Evolutionary conservation across 2,888 invertebrate species (phyloP), one percentile per base, ranked within the genome.

Genomic region (Morpho helenor): DNA sequence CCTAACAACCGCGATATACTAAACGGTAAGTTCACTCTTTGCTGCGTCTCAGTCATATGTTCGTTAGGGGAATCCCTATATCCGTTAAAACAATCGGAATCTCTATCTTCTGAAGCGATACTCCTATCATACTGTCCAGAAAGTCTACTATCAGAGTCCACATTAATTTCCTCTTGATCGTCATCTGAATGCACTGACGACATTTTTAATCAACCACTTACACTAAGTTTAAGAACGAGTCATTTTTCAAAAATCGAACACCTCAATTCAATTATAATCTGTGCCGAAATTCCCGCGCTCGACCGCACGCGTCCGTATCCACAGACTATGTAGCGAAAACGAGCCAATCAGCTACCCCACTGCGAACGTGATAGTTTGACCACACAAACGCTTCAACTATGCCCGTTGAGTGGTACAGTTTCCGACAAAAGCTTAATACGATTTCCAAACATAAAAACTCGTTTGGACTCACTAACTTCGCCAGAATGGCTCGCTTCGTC

Each of bases 1-100:
- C 95, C 95, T 74, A 95, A 86, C 72, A 96, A 91, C 73, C 96
- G 93, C 43, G 95, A 96, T 92, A 96, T 96, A 83, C 96, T 96
- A 87, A 96, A 96, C 59, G 96, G 95, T 68, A 96, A 75, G 47
- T 92, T 92, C 49, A 92, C 92, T 72, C 91, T 91, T 63, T 79
- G 92, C 71, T 82, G 92, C 16, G 88, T 90, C 69, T 75, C 90
- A 61, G 79, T 91, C 79, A 89, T 88, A 61, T 92, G 92, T n/a
- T 81, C 87, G 65, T 81, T 86, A 0, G 91, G 89, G 1, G 90
- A 89, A 75, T 92, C 86, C 41, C 75, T 85, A 62, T 87, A 89
- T 68, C 87, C 79, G 59, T 90, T 84, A 68, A 83, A 90, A 68
- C 92, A 92, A 60, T 92, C 93, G 52, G 93, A 93, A 59, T 87